These are phyloP conservation scores for Tipula lateralis DNA, from an alignment of 2,888 invertebrate species.

Conservation along the genomic window DNA sequence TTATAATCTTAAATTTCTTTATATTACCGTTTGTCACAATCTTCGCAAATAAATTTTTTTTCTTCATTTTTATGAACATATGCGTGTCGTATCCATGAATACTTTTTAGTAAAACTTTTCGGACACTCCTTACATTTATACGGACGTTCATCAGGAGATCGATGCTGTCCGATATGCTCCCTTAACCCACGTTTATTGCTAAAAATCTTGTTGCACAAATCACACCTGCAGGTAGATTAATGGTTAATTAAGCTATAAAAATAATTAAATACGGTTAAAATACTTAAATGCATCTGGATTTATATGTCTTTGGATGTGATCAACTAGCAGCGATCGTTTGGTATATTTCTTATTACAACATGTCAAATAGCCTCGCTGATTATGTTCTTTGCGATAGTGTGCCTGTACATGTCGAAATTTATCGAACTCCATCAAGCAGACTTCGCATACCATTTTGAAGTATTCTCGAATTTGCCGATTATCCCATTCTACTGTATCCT, in stretches of 20 bases:
- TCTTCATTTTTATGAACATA: conserved; percentile 36
- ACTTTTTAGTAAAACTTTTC: conserved; percentile 37
- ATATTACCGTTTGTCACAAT: conserved; percentile 41
- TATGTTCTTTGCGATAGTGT: conserved; percentile 36
- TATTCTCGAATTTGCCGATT: conserved; percentile 29
- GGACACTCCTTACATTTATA: conserved; percentile 37
- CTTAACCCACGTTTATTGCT: conserved; percentile 35
- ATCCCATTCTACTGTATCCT: neutral
- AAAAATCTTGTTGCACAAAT: conserved; percentile 34
- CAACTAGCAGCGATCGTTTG: conserved; percentile 34
- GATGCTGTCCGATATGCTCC: conserved; percentile 36
- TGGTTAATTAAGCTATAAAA: neutral
- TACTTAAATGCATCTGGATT: conserved; percentile 34
- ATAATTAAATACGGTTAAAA: neutral
- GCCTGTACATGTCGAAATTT: conserved; percentile 34
- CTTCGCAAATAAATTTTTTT: conserved; percentile 40
- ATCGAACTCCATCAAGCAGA: conserved; percentile 34
- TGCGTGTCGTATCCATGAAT: conserved; percentile 37
- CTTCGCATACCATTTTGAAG: conserved; percentile 36
- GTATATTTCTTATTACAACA: conserved; percentile 37
- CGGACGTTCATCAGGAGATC: conserved; percentile 34
- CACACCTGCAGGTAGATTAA: conserved; percentile 32
- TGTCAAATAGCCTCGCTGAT: conserved; percentile 36
- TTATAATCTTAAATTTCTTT: neutral
- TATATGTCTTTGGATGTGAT: conserved; percentile 37